Evolutionary conservation across 2,797 vertebrate species (phyloP).

Genomic region (Myotis daubentonii): DNA sequence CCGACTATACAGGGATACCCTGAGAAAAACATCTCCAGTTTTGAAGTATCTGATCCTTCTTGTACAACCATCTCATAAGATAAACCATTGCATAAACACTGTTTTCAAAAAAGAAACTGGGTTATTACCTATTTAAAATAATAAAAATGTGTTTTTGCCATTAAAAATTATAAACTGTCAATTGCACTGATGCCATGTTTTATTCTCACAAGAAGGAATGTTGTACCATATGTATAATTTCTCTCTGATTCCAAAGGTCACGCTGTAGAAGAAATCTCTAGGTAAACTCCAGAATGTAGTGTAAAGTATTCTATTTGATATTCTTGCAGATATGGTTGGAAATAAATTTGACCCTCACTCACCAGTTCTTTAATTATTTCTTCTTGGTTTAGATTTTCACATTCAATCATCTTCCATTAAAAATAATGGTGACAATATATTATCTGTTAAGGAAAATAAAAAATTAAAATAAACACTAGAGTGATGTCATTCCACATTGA

Average conservation of each 20-base stretch:
- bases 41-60: constrained; percentile 83
- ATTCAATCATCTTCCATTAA: constrained; percentile 84
- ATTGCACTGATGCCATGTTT: not conserved
- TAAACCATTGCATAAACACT: constrained; percentile 90
- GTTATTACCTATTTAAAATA: constrained; percentile 49
- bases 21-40: constrained; percentile 92
- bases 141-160: constrained; percentile 18
- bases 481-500: not conserved
- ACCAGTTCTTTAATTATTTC: constrained; percentile 91
- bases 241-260: constrained; percentile 33
- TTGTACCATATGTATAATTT: not conserved
- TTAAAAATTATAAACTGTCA: constrained; percentile 37
- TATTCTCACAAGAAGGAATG: not conserved
- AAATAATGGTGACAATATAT: constrained; percentile 57
- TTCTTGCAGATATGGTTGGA: not conserved
- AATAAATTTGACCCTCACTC: constrained; percentile 74
- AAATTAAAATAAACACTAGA: constrained; percentile 39
- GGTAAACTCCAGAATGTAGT: not conserved
- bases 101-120: constrained; percentile 68
- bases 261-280: not conserved
- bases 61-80: constrained; percentile 86
- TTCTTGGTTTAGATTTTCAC: constrained; percentile 84
- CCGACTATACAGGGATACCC: constrained; percentile 89
- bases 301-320: constrained; percentile 3
- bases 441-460: constrained; percentile 65